Conservation (phyloP, 2,113 vertebrate genomes). For the Argyrosomus japonicus region DNA sequence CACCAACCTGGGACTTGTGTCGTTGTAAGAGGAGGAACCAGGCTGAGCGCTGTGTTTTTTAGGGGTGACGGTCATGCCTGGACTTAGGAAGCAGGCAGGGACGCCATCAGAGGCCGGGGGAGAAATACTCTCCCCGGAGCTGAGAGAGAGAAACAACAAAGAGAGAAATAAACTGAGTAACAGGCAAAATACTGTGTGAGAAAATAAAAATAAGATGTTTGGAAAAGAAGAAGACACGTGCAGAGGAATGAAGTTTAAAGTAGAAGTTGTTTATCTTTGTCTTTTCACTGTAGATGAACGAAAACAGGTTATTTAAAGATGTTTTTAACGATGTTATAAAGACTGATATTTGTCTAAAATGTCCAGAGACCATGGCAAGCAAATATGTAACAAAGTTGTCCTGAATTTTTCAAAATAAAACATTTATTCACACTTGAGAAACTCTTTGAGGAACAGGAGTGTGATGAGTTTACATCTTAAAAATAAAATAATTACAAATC, state of each 20-base stretch:
- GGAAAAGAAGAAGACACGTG: not conserved
- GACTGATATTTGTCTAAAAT: not conserved
- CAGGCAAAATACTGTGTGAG: not conserved
- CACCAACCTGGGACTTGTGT: constrained; percentile 83
- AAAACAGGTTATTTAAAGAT: not conserved
- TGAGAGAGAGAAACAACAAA: constrained; percentile 12
- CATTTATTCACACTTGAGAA: no score
- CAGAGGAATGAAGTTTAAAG: not conserved
- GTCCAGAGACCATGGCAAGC: no score
- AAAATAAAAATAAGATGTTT: not conserved
- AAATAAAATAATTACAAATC: not conserved
- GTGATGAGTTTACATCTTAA: not conserved
- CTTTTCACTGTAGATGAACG: not conserved
- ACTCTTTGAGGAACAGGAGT: no score
- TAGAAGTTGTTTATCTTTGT: not conserved
- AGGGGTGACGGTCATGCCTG: constrained; percentile 88
- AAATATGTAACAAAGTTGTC: not conserved
- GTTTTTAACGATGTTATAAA: not conserved
- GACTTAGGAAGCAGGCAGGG: constrained; percentile 70
- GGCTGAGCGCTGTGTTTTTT: constrained; percentile 76
- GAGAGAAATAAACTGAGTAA: not conserved
- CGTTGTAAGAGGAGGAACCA: constrained; percentile 62
- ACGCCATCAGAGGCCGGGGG: constrained; percentile 83
- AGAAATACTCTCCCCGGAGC: constrained; percentile 66
- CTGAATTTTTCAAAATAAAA: no score